Percentiles rank a stretch among this genome's conserved stretches.
These are phyloP conservation scores for Takifugu bimaculatus DNA, from an alignment of 2,113 vertebrate species.

Conservation along the genomic window DNA sequence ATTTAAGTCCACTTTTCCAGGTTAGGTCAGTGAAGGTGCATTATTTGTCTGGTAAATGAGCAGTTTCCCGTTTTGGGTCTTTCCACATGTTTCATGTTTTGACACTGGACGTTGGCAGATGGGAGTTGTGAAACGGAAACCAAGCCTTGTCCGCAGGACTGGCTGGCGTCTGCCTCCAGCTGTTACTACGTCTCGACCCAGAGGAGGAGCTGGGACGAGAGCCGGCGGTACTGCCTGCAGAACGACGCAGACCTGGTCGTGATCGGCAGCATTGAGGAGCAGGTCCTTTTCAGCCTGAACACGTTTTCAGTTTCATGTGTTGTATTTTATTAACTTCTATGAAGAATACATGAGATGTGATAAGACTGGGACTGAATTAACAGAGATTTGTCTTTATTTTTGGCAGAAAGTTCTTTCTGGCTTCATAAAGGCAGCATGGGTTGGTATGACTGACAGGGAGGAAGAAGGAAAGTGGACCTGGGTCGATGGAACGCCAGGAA, in stretches of 20 bases:
- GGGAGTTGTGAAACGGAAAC: background rate
- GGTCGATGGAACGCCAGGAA: conserved; percentile 42
- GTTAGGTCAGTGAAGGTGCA: too few species aligned
- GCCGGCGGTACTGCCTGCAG: conserved; percentile 20
- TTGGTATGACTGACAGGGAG: conserved; percentile 49
- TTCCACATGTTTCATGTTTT: background rate
- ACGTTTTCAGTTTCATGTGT: too few species aligned
- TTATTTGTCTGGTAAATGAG: background rate
- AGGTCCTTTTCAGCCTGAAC: conserved; percentile 10
- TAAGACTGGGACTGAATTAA: too few species aligned
- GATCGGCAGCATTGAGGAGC: conserved; percentile 35
- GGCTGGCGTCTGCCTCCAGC: conserved; percentile 23
- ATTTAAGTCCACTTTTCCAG: too few species aligned
- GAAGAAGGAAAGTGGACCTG: conserved; percentile 33
- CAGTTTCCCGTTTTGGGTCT: background rate
- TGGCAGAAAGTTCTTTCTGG: conserved; percentile 37
- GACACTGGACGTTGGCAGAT: background rate
- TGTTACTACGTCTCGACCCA: conserved; percentile 42
- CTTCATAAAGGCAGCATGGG: conserved; percentile 17
- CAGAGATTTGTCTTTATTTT: background rate
- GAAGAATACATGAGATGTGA: too few species aligned
- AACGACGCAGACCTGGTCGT: conserved; percentile 35
- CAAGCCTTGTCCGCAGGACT: conserved; percentile 13
- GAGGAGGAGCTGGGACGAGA: conserved; percentile 17
- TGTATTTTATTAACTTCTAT: too few species aligned